phyloP scores from a whole-genome alignment of 2,888 invertebrate species.

The Antheraea assamensis region DNA sequence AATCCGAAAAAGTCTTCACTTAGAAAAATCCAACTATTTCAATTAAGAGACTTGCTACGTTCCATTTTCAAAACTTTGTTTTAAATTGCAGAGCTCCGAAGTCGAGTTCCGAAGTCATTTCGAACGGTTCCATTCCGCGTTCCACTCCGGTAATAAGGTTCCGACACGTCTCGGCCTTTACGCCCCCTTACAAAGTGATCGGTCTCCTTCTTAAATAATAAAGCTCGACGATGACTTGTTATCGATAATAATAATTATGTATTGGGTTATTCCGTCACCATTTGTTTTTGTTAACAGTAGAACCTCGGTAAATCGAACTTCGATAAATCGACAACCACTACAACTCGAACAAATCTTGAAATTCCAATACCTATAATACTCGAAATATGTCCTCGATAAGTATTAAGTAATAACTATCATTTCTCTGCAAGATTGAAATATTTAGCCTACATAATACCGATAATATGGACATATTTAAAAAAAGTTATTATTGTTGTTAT shows the following conservation, averaged over 20 bases:
- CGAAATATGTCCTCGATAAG: too few relatives aligned
- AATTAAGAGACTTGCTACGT: slow-evolving; percentile 67
- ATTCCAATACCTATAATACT: too few relatives aligned
- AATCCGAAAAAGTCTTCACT: slow-evolving; percentile 33
- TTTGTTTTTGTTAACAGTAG: too few relatives aligned
- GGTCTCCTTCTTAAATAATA: slow-evolving; percentile 12
- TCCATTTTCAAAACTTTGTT: slow-evolving; percentile 68
- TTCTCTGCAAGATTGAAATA: too few relatives aligned
- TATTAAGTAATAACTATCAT: too few relatives aligned
- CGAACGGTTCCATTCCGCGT: slow-evolving; percentile 41
- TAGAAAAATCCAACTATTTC: slow-evolving; percentile 66
- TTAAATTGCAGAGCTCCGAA: slow-evolving; percentile 53
- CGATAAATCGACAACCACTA: too few relatives aligned
- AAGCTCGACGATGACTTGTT: neutral
- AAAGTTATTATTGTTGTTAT: too few relatives aligned
- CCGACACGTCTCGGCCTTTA: slow-evolving; percentile 49
- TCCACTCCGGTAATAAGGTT: slow-evolving; percentile 49
- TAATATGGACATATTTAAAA: too few relatives aligned
- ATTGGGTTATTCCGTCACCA: neutral
- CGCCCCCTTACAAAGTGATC: slow-evolving; percentile 24
- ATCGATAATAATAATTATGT: slow-evolving; percentile 4
- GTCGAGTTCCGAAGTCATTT: slow-evolving; percentile 54
- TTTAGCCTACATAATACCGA: too few relatives aligned
- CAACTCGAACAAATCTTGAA: too few relatives aligned
- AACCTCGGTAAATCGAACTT: too few relatives aligned